Evolutionary conservation across 2,113 vertebrate species (phyloP).

Genomic region (Struthio camelus): DNA sequence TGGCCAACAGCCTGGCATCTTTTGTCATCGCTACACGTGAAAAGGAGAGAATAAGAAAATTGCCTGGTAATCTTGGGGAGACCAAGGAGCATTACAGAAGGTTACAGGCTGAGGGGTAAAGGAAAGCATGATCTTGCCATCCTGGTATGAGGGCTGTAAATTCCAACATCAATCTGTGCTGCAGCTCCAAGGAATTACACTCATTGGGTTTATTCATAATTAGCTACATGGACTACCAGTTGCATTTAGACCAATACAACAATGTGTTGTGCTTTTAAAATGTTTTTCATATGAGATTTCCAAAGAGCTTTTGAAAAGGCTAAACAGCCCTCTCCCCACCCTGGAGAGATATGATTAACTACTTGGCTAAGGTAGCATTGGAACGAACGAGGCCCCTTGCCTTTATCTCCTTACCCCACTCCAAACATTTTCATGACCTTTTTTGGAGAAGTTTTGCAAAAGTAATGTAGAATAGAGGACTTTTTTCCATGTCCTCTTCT

Average conservation of each 20-base stretch:
- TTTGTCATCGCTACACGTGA: background rate
- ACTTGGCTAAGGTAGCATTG: background rate
- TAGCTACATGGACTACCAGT: background rate
- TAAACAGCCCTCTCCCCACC: conserved; percentile 4
- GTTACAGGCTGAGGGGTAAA: background rate
- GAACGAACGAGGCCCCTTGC: background rate
- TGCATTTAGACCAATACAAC: background rate
- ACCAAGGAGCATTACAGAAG: background rate
- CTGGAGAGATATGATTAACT: background rate
- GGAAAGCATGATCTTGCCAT: background rate
- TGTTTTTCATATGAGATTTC: conserved; percentile 30
- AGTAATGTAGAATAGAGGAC: conserved; percentile 8
- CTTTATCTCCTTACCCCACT: conserved; percentile 4
- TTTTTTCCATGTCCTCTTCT: conserved; percentile 15
- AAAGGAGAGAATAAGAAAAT: background rate
- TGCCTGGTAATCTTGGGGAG: background rate
- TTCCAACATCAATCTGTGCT: background rate
- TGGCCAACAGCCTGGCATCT: background rate
- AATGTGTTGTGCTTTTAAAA: background rate
- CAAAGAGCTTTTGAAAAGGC: background rate
- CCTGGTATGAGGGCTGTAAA: background rate
- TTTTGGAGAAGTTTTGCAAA: conserved; percentile 51
- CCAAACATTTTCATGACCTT: conserved; percentile 16
- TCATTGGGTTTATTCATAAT: background rate
- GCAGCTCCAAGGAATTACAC: background rate